A percentile compares a stretch with the other conserved stretches of the same genome.
Evolutionary conservation across 1,140 invertebrate species (phyloP).

Genomic region (Rhopalosiphum padi): DNA sequence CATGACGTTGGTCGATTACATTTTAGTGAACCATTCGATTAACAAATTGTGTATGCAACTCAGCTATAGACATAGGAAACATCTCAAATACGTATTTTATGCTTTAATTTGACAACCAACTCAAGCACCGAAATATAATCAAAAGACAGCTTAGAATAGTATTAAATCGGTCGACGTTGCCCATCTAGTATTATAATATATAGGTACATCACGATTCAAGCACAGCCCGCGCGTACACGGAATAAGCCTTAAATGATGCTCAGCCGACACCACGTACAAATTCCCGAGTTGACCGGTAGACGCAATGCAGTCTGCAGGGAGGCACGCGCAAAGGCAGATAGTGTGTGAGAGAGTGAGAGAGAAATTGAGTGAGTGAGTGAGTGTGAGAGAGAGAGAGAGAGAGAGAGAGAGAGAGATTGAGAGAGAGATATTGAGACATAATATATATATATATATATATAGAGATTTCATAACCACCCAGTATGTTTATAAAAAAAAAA

Average conservation of each 20-base stretch:
- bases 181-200: neutral
- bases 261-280: neutral
- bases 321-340: neutral
- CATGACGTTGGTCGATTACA: neutral
- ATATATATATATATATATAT: neutral
- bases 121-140: neutral
- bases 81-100: neutral
- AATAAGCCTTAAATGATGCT: constrained; percentile 7
- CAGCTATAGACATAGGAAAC: neutral
- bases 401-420: neutral
- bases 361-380: too few relatives aligned
- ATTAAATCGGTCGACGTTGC: neutral
- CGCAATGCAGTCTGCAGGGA: neutral
- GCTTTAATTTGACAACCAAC: neutral
- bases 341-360: too few relatives aligned
- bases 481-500: neutral
- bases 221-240: neutral
- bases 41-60: neutral
- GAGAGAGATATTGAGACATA: neutral
- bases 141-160: neutral
- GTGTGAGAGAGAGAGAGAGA: too few relatives aligned
- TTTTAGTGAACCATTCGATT: neutral
- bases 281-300: neutral
- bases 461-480: neutral
- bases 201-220: neutral